A percentile compares a stretch with the other conserved stretches of the same genome.
Conservation (phyloP, 2,888 invertebrate genomes). For the Limnephilus lunatus region DNA sequence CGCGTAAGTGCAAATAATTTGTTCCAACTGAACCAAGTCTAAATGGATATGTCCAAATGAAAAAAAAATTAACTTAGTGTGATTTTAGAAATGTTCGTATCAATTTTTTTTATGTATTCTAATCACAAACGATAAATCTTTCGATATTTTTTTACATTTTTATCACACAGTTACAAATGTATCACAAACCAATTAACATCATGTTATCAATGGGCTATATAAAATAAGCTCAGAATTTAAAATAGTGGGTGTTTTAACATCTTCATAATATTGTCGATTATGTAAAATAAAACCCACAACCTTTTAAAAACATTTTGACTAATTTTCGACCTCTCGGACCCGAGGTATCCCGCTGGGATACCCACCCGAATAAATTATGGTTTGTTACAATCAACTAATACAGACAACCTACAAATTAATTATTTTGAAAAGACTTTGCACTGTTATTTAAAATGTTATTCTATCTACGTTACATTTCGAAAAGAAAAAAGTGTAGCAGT, state of each 20-base stretch:
- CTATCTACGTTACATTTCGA: background rate
- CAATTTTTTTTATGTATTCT: too few relatives aligned
- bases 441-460: background rate
- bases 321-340: background rate
- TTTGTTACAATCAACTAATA: background rate
- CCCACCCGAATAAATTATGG: background rate
- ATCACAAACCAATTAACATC: constrained; percentile 2
- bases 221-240: background rate
- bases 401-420: background rate
- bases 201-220: background rate
- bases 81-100: too few relatives aligned
- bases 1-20: too few relatives aligned
- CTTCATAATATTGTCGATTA: constrained; percentile 15
- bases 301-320: background rate
- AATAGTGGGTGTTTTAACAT: constrained; percentile 20
- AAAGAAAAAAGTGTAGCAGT: too few relatives aligned
- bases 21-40: too few relatives aligned
- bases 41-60: too few relatives aligned
- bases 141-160: too few relatives aligned
- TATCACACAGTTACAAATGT: too few relatives aligned
- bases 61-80: too few relatives aligned
- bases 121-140: too few relatives aligned
- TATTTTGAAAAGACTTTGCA: background rate
- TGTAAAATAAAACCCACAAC: background rate
- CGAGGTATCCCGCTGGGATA: background rate